Base-by-base conservation (phyloP, 2,888 invertebrate genomes). In the Perdita meconis region DNA sequence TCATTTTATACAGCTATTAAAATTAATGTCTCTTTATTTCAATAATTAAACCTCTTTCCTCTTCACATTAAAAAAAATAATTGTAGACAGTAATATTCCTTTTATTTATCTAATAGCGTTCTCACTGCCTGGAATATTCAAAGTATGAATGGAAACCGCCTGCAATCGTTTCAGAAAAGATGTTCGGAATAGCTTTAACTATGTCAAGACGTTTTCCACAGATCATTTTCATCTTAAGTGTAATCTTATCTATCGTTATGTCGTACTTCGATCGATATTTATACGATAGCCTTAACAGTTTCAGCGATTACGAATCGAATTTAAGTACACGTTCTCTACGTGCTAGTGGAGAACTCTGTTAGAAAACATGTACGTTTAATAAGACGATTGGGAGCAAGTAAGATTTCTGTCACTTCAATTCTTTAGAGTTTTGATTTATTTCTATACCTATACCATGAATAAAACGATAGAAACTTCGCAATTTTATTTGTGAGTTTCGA, bases 311-410 rank as follows among this genome's bases (percentile, higher is more conserved):
- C 85, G 12, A 92, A 78, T 1, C 95, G 94, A 63, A 95, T 86
- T 94, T 94, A 95, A 81, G 95, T 94, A n/a, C n/a, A n/a, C n/a
- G 86, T 94, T 93, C 85, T 94, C 95, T 3, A 94, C 93, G 53
- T 95, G 94, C 61, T 66, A 51, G 94, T 93, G 0, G 94, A 94
- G 34, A 94, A 92, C 26, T 94, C 93, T 94, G 95, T 87, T 94
- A 94, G 88, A 93, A 95, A 40, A 95, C 53, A 12, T 16, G 30
- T 85, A 63, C 90, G 92, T 88, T 95, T 26, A 95, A 30, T 89
- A 90, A 94, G 89, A 0, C 94, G 94, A 89, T 95, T 95, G 10
- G 95, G 82, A 0, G 87, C 82, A 1, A 90, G 87, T 51, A 95
- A 88, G n/a, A 92, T 92, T 30, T 92, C 92, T 0, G 95, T 94